These are phyloP conservation scores for Antechinus stuartii DNA, from an alignment of 2,113 vertebrate species.

Conservation along the genomic window DNA sequence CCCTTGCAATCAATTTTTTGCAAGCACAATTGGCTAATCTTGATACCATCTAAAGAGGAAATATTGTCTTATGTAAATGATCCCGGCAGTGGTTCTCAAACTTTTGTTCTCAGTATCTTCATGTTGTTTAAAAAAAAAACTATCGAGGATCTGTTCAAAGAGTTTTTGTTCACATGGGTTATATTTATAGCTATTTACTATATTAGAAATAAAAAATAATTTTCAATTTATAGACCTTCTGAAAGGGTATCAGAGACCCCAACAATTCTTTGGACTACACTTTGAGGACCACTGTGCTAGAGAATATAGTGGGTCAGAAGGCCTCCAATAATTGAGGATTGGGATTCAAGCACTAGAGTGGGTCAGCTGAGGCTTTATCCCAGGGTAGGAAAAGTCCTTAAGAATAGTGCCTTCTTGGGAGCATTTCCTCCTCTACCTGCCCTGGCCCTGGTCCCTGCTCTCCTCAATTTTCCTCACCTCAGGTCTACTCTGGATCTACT, in stretches of 20 bases:
- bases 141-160: no score
- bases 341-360: neutral
- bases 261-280: no score
- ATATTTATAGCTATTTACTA: no score
- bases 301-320: neutral
- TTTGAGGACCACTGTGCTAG: neutral
- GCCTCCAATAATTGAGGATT: neutral
- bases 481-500: neutral
- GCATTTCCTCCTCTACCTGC: neutral
- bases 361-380: neutral
- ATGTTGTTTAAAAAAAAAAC: no score
- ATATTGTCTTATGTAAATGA: neutral
- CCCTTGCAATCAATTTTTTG: neutral
- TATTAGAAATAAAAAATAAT: no score
- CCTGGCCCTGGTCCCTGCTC: neutral
- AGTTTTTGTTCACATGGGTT: no score
- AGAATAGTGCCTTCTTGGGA: neutral
- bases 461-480: neutral
- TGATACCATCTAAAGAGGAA: neutral
- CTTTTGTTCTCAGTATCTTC: no score
- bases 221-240: no score
- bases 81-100: neutral
- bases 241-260: no score
- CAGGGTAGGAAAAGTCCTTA: neutral
- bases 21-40: neutral